These are phyloP conservation scores for Cantharis lateralis DNA, from an alignment of 2,888 invertebrate genomes.

Conservation along the genomic window DNA sequence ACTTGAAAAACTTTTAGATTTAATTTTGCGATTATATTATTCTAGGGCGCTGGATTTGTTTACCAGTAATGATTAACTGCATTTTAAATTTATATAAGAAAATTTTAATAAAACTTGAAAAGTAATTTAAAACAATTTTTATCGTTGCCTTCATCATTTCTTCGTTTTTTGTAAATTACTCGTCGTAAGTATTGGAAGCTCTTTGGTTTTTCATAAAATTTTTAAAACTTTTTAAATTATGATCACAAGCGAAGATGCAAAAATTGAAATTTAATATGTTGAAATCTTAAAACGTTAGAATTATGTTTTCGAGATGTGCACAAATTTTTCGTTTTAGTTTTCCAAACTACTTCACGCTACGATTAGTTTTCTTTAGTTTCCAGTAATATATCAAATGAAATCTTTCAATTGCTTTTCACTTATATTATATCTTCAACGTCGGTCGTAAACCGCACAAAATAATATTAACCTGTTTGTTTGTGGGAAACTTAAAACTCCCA, in stretches of 20 bases:
- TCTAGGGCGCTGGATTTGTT: not conserved
- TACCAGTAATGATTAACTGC: not conserved
- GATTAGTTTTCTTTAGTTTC: not conserved
- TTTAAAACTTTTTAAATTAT: not conserved
- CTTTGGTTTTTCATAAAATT: not conserved
- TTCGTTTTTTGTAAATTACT: not conserved
- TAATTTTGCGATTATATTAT: not conserved
- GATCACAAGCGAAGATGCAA: not conserved
- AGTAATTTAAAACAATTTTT: not conserved
- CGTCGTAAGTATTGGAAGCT: not conserved
- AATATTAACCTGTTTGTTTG: not conserved
- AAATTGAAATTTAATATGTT: not conserved
- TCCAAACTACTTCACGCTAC: not conserved
- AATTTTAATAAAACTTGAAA: not conserved
- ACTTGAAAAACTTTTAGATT: not conserved
- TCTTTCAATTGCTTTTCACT: not conserved
- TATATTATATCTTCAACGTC: not conserved
- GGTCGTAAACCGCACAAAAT: not conserved
- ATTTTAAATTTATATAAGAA: not conserved
- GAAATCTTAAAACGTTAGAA: not conserved
- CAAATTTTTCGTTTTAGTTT: not conserved
- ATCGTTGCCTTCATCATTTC: not conserved
- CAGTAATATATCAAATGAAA: not conserved
- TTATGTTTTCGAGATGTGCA: not conserved
- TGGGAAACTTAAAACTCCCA: too few species aligned